Conservation (phyloP, 2,888 invertebrate genomes). For the Acrobasis suavella region DNA sequence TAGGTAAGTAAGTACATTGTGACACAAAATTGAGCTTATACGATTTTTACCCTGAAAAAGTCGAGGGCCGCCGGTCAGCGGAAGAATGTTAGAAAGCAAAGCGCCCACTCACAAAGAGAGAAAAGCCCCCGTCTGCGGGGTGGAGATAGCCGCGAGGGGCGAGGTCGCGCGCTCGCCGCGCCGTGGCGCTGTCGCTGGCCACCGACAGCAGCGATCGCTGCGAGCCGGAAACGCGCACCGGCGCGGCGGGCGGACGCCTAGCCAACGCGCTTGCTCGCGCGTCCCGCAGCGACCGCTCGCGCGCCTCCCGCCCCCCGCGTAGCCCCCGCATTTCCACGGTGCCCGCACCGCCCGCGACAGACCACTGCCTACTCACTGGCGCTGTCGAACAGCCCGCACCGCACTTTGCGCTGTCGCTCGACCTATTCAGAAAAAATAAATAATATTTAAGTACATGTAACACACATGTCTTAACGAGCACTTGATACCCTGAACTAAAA, state of each 20-base stretch:
- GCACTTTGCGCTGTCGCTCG: conserved; percentile 86
- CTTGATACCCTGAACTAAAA: too few relatives aligned
- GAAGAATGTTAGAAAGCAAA: conserved; percentile 77
- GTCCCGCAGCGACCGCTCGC: conserved; percentile 46
- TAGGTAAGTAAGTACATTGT: background rate
- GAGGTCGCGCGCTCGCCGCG: conserved; percentile 70
- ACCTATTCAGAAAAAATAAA: conserved; percentile 62
- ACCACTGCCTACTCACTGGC: conserved; percentile 82
- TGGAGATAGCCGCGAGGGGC: conserved; percentile 66
- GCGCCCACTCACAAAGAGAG: conserved; percentile 82
- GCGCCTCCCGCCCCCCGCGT: conserved; percentile 37
- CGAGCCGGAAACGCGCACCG: conserved; percentile 58
- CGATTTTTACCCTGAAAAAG: background rate
- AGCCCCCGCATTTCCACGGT: conserved; percentile 39
- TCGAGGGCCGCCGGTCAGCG: conserved; percentile 37
- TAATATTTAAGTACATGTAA: too few relatives aligned
- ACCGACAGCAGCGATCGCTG: conserved; percentile 80
- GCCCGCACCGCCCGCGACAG: conserved; percentile 65
- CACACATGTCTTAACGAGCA: too few relatives aligned
- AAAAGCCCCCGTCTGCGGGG: conserved; percentile 73
- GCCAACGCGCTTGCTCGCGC: conserved; percentile 53
- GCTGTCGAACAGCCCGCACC: conserved; percentile 80
- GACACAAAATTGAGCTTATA: background rate
- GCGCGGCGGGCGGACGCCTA: conserved; percentile 57
- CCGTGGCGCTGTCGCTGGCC: conserved; percentile 76